Conservation (phyloP, 2,888 invertebrate species). For the Macropis europaea region DNA sequence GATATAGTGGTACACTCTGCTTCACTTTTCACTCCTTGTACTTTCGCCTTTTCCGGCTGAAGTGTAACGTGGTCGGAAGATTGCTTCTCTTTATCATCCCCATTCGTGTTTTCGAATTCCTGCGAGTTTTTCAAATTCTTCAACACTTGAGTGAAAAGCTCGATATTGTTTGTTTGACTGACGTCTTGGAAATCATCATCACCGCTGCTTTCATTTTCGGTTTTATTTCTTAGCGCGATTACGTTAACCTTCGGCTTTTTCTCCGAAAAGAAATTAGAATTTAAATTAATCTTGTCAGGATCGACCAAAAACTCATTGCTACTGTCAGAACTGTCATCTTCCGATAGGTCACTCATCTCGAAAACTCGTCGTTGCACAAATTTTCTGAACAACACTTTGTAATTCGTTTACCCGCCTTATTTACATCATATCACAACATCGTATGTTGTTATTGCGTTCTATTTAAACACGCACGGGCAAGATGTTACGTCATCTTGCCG, state of each 20-base stretch:
- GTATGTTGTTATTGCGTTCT: no score
- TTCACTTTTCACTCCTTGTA: neutral
- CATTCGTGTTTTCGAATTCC: neutral
- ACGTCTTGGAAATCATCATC: conserved; percentile 84
- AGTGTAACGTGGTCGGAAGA: neutral
- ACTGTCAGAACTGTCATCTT: conserved; percentile 78
- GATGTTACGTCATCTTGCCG: neutral
- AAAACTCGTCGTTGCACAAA: neutral
- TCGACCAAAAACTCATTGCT: conserved; percentile 82
- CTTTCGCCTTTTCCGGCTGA: neutral
- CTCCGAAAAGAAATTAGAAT: conserved; percentile 81
- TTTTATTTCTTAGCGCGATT: conserved; percentile 80
- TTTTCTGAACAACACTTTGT: neutral
- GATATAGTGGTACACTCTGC: conserved; percentile 32
- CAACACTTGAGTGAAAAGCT: conserved; percentile 71
- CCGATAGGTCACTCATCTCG: conserved; percentile 50
- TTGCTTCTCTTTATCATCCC: neutral
- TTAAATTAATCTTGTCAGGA: conserved; percentile 81
- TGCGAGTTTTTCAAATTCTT: conserved; percentile 70
- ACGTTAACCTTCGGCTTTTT: conserved; percentile 3
- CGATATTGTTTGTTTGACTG: conserved; percentile 62
- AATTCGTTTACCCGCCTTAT: neutral
- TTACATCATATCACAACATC: neutral
- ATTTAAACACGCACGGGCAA: no score
- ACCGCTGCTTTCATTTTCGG: conserved; percentile 86